phyloP scores from a whole-genome alignment of 2,797 vertebrate species.

The Hybognathus amarus region DNA sequence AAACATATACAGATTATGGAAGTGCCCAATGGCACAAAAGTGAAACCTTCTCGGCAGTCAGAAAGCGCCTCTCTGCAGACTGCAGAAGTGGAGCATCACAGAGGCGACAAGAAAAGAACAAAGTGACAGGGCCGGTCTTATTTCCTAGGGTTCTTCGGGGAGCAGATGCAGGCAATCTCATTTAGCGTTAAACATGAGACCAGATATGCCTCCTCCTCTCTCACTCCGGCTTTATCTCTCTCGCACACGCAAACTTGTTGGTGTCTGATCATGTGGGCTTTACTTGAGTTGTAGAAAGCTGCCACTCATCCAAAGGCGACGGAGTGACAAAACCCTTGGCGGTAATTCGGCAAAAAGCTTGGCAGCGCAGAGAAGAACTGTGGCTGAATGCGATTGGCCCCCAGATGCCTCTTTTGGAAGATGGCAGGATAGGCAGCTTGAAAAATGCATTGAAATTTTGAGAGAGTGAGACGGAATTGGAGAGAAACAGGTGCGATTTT shows the following conservation, averaged over 20 bases:
- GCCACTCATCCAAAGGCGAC: constrained; percentile 37
- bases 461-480: constrained; percentile 54
- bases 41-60: constrained; percentile 49
- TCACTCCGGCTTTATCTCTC: constrained; percentile 51
- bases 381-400: constrained; percentile 48
- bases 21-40: constrained; percentile 61
- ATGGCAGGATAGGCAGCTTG: constrained; percentile 14
- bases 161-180: constrained; percentile 60
- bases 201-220: constrained; percentile 52
- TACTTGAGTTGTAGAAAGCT: constrained; percentile 37
- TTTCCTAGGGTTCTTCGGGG: constrained; percentile 64
- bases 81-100: constrained; percentile 51
- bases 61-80: constrained; percentile 47
- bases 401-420: constrained; percentile 31
- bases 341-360: constrained; percentile 44
- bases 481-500: constrained; percentile 31
- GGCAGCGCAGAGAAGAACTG: constrained; percentile 28
- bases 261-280: constrained; percentile 27
- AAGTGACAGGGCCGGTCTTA: constrained; percentile 63
- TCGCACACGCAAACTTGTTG: constrained; percentile 17
- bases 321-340: constrained; percentile 38
- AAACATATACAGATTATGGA: constrained; percentile 54
- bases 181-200: constrained; percentile 61
- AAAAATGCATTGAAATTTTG: constrained; percentile 40
- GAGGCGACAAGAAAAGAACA: constrained; percentile 66